Conservation (phyloP, 2,888 invertebrate species). For the Belgica antarctica region DNA sequence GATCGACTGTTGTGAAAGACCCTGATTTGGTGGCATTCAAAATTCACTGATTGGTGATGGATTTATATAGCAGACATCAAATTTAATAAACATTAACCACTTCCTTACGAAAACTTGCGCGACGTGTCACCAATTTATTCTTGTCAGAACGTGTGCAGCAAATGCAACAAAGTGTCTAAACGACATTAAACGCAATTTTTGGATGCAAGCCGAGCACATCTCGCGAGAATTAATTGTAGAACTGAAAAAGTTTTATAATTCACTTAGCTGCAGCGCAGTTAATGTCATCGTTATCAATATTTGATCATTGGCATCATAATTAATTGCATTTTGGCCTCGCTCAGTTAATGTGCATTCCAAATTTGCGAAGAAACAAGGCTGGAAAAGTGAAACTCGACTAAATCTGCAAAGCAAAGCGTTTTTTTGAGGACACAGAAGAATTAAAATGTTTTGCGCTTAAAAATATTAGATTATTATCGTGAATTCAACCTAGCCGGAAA, state of each 20-base stretch:
- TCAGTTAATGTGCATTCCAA: too few species aligned
- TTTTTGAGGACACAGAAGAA: too few species aligned
- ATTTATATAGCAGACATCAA: constrained; percentile 38
- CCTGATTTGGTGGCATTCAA: constrained; percentile 8
- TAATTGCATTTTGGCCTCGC: constrained; percentile 18
- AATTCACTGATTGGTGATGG: constrained; percentile 31
- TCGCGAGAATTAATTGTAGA: constrained; percentile 38
- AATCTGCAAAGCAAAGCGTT: too few species aligned
- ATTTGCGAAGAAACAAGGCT: too few species aligned
- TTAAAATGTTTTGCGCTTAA: too few species aligned
- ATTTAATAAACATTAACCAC: constrained; percentile 42
- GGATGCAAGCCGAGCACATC: constrained; percentile 16
- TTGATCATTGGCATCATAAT: constrained; percentile 13
- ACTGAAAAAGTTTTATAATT: not conserved
- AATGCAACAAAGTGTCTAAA: constrained; percentile 19
- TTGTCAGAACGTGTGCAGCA: not conserved
- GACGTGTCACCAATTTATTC: not conserved
- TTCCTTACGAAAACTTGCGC: constrained; percentile 28
- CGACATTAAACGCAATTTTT: not conserved
- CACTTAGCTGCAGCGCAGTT: not conserved
- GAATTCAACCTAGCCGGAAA: constrained; percentile 29
- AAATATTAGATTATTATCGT: too few species aligned
- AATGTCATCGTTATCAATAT: constrained; percentile 31
- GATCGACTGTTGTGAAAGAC: constrained; percentile 33
- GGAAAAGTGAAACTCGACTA: too few species aligned